phyloP scores from a whole-genome alignment of 2,888 invertebrate species.

The Latrodectus hesperus region DNA sequence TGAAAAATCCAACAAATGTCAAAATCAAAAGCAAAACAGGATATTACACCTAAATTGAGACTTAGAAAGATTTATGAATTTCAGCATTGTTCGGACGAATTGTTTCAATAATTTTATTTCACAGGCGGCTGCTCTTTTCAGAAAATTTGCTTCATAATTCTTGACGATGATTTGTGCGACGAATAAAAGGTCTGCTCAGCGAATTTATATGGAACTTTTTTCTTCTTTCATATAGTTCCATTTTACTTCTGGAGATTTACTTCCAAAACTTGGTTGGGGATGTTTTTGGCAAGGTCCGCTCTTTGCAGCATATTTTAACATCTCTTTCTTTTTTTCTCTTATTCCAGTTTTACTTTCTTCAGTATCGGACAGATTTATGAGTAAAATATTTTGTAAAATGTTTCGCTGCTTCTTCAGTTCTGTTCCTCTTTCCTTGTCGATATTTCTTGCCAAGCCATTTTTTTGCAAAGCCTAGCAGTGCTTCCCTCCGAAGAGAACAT shows the following conservation, averaged over 20 bases:
- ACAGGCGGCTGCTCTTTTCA: background rate
- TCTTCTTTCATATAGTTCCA: background rate
- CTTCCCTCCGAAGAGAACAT: no score
- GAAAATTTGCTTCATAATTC: conserved; percentile 8
- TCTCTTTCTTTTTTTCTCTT: conserved; percentile 14
- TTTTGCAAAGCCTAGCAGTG: background rate
- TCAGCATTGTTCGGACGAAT: background rate
- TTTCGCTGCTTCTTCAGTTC: conserved; percentile 11
- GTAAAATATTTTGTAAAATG: conserved; percentile 49
- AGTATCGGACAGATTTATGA: conserved; percentile 43
- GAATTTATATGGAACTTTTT: background rate
- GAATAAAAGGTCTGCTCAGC: conserved; percentile 23
- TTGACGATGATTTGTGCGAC: conserved; percentile 17
- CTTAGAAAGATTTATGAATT: no score
- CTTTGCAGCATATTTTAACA: conserved; percentile 37
- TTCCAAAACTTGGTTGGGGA: background rate
- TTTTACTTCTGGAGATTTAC: conserved; percentile 22
- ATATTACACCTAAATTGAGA: no score
- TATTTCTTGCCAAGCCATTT: conserved; percentile 14
- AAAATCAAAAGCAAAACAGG: no score
- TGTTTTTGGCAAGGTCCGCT: conserved; percentile 28
- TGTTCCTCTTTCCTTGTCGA: conserved; percentile 20
- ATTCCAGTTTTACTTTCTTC: background rate
- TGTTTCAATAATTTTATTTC: conserved; percentile 15
- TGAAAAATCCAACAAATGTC: no score